A percentile compares a stretch with the other conserved stretches of the same genome.
Conservation (phyloP, 2,113 vertebrate species). For the Xenotilapia longispinis region DNA sequence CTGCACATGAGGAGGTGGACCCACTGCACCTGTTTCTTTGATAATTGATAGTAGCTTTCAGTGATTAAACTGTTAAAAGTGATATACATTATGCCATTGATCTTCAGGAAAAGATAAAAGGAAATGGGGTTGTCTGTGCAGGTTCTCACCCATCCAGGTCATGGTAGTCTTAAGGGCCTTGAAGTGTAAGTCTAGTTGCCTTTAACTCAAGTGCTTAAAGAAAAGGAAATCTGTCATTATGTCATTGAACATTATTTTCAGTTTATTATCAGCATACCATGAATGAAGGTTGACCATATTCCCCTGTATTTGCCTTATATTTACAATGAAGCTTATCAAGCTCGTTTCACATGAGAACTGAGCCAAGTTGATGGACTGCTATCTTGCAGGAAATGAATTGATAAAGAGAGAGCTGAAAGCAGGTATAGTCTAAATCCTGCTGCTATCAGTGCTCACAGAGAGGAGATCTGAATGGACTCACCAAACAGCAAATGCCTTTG, state of each 20-base stretch:
- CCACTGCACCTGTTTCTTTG: not conserved
- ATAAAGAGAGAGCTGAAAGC: slow-evolving; percentile 3
- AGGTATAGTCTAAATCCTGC: not conserved
- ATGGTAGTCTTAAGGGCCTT: not conserved
- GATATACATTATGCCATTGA: not conserved
- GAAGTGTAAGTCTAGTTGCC: not conserved
- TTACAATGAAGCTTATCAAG: not conserved
- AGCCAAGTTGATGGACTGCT: slow-evolving; percentile 13
- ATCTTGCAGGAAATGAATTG: slow-evolving; percentile 1
- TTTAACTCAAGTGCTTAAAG: not conserved
- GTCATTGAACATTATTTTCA: slow-evolving; percentile 21
- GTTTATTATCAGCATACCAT: not conserved
- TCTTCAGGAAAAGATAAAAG: slow-evolving; percentile 22
- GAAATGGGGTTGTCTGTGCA: not conserved
- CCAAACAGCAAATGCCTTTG: slow-evolving; percentile 12
- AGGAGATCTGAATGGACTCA: not conserved
- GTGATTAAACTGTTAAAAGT: slow-evolving; percentile 18
- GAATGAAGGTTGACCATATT: not conserved
- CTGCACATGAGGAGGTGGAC: not conserved
- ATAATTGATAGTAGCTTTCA: not conserved
- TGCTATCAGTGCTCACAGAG: not conserved
- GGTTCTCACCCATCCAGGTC: not conserved
- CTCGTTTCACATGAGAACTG: not conserved
- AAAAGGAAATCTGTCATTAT: not conserved
- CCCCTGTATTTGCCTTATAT: not conserved